A percentile compares a stretch with the other conserved stretches of the same genome.
Conservation (phyloP, 2,797 vertebrate genomes). For the Vireo griseus region DNA sequence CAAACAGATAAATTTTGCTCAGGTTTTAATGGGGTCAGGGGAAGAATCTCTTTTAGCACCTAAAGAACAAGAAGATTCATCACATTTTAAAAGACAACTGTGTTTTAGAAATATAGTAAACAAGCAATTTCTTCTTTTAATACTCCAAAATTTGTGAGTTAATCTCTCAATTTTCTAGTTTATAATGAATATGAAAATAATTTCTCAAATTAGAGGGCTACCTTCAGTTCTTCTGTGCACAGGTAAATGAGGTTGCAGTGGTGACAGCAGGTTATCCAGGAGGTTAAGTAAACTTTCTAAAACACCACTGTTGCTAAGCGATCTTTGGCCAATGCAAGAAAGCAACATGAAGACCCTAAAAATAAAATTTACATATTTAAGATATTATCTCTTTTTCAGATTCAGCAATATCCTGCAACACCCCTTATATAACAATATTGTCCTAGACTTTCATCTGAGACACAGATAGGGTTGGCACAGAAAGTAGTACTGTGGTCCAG, state of each 20-base stretch:
- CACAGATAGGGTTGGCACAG: background rate
- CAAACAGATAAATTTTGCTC: background rate
- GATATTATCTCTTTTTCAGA: background rate
- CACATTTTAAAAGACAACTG: background rate
- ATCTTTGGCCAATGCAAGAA: constrained; percentile 98
- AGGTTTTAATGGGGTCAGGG: background rate
- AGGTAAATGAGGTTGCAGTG: constrained; percentile 87
- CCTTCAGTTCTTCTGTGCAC: constrained; percentile 88
- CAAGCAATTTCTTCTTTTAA: background rate
- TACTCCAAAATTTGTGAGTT: background rate
- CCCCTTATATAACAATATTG: background rate
- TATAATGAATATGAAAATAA: background rate
- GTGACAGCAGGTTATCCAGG: constrained; percentile 90
- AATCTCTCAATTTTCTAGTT: background rate
- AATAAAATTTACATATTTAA: constrained; percentile 34
- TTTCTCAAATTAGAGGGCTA: constrained; percentile 58
- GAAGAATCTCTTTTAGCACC: background rate
- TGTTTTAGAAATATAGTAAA: background rate
- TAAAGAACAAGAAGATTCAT: background rate
- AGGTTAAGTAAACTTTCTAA: constrained; percentile 96
- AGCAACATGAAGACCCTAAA: constrained; percentile 97
- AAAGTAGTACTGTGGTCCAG: background rate
- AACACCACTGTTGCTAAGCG: constrained; percentile 96
- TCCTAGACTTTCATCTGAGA: background rate
- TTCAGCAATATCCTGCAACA: background rate